These are phyloP conservation scores for Orthochromis indermauri DNA, from an alignment of 2,113 vertebrate species.

Conservation along the genomic window DNA sequence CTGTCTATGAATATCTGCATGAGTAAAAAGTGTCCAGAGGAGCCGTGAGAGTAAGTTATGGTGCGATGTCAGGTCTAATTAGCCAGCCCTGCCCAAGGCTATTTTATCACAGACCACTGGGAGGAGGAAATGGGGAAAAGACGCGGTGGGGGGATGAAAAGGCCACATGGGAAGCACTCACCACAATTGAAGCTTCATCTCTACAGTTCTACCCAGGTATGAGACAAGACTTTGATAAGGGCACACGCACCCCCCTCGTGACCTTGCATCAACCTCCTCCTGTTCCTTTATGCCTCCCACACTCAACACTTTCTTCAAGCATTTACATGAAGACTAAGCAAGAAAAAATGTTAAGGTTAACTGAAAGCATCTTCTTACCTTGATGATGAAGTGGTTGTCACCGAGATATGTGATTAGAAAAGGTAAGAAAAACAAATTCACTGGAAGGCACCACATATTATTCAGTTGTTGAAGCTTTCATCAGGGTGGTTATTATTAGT, in stretches of 20 bases:
- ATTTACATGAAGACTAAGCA: not conserved
- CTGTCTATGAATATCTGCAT: conserved; percentile 1
- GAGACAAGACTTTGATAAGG: conserved; percentile 50
- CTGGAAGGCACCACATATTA: not conserved
- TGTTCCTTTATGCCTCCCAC: not conserved
- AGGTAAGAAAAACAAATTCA: not conserved
- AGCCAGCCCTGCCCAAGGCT: conserved; percentile 51
- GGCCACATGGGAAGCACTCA: conserved; percentile 32
- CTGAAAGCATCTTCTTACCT: not conserved
- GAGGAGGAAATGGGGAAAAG: conserved; percentile 7
- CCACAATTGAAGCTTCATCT: conserved; percentile 22
- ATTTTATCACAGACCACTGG: conserved; percentile 58
- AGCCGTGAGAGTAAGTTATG: conserved; percentile 19
- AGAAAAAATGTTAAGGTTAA: not conserved
- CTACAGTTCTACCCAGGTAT: not conserved
- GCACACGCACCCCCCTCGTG: conserved; percentile 10
- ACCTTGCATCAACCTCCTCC: not conserved
- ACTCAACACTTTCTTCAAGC: not conserved
- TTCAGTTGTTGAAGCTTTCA: not conserved
- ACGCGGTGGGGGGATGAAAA: conserved; percentile 13
- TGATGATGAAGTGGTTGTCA: not conserved
- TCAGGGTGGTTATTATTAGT: not conserved
- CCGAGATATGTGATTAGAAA: not conserved
- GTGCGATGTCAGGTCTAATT: conserved; percentile 68
- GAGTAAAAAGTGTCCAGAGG: conserved; percentile 10